Evolutionary conservation across 2,888 invertebrate species (phyloP).

Genomic region (Mesoligia furuncula): DNA sequence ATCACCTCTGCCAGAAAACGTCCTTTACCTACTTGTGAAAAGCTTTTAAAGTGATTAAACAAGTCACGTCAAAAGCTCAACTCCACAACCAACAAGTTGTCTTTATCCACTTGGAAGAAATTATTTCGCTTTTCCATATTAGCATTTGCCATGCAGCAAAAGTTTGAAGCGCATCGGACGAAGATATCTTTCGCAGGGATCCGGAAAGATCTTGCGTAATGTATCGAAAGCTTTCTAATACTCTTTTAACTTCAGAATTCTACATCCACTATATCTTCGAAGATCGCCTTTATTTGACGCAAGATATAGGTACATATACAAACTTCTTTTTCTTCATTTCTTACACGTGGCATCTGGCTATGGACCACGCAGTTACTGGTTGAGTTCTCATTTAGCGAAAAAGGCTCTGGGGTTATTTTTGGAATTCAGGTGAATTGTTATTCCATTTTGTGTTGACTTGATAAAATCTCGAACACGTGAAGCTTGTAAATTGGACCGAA

Average conservation of each 20-base stretch:
- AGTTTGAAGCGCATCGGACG: not conserved
- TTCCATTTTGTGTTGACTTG: conserved; percentile 43
- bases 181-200: not conserved
- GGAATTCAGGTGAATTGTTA: conserved; percentile 39
- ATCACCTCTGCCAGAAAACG: not conserved
- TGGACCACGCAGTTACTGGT: conserved; percentile 10
- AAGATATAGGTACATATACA: not conserved
- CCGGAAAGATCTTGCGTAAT: not conserved
- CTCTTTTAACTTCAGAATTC: not conserved
- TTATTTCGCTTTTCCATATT: not conserved
- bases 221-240: not conserved
- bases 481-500: conserved; percentile 62
- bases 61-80: not conserved
- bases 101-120: not conserved
- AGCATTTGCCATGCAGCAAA: not conserved
- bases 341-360: not conserved
- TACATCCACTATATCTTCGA: not conserved
- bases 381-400: not conserved
- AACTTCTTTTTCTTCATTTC: conserved; percentile 8
- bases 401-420: conserved; percentile 19
- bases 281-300: not conserved
- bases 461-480: conserved; percentile 50
- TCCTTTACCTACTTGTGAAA: not conserved
- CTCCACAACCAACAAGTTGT: not conserved
- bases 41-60: not conserved